Conservation (phyloP, 37 sponge, comb jelly and placozoan genomes). For the Haliclona indistincta region DNA sequence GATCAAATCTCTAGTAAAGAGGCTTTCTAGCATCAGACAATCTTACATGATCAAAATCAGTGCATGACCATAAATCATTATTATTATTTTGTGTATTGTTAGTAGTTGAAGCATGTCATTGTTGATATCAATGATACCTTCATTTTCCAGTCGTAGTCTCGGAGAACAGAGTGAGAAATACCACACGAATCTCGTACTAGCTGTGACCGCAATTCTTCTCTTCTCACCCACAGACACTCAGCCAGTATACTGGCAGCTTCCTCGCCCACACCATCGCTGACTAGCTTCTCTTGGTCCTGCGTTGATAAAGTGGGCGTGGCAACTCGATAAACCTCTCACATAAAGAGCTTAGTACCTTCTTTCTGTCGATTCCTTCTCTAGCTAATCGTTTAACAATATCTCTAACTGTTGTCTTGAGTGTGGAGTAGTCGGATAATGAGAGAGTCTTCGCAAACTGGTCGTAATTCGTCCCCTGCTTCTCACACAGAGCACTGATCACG, state of each 20-base stretch:
- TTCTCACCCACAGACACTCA: slow-evolving; percentile 60
- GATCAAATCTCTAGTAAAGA: not conserved
- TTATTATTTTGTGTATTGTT: no score
- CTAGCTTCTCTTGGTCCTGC: slow-evolving; percentile 31
- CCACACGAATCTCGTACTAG: slow-evolving; percentile 33
- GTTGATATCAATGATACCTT: slow-evolving; percentile 22
- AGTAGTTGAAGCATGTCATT: no score
- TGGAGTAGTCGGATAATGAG: slow-evolving; percentile 40
- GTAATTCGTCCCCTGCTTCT: slow-evolving; percentile 43
- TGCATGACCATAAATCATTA: no score
- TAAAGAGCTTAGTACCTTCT: slow-evolving; percentile 5
- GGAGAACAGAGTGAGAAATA: slow-evolving; percentile 45
- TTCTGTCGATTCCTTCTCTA: slow-evolving; percentile 28
- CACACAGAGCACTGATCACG: slow-evolving; percentile 53
- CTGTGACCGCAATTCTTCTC: slow-evolving; percentile 49
- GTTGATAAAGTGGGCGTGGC: not conserved
- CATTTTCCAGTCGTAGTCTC: slow-evolving; percentile 71
- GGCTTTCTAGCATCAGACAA: no score
- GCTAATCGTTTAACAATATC: slow-evolving; percentile 1
- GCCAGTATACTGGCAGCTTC: slow-evolving; percentile 31
- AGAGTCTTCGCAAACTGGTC: slow-evolving; percentile 48
- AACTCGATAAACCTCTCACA: not conserved
- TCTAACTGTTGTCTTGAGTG: slow-evolving; percentile 11
- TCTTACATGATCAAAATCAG: no score
- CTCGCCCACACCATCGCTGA: slow-evolving; percentile 9